These are phyloP conservation scores for Cyprinodon diabolis DNA, from an alignment of 2,797 vertebrate genomes.

Conservation along the genomic window DNA sequence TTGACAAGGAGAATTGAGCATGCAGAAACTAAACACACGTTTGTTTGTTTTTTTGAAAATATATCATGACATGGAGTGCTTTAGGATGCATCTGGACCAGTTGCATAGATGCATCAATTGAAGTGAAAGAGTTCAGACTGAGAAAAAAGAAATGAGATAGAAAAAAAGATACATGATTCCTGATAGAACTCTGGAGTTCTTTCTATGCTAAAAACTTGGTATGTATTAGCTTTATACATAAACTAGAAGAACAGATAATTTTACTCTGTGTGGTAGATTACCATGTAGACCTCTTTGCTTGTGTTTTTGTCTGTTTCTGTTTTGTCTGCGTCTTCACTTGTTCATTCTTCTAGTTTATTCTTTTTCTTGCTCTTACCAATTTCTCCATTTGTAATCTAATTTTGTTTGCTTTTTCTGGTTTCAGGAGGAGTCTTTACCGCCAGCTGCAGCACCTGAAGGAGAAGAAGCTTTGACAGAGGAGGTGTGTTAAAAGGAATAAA, in stretches of 20 bases:
- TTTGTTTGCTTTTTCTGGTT: conserved; percentile 30
- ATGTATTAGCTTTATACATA: conserved; percentile 25
- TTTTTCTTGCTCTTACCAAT: neutral
- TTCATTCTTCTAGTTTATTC: conserved; percentile 20
- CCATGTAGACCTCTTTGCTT: conserved; percentile 31
- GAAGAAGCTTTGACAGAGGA: conserved; percentile 56
- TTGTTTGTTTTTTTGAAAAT: conserved; percentile 10
- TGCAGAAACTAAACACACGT: conserved; percentile 25
- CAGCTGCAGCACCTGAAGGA: conserved; percentile 40
- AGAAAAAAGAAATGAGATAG: conserved; percentile 32
- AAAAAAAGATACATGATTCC: conserved; percentile 36
- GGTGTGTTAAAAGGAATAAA: conserved; percentile 30
- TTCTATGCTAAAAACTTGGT: conserved; percentile 47
- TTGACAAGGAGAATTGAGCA: conserved; percentile 56
- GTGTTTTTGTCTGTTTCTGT: conserved; percentile 45
- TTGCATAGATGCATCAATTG: conserved; percentile 63
- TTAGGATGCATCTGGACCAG: conserved; percentile 68
- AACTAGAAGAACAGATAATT: neutral
- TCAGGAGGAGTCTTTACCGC: conserved; percentile 66
- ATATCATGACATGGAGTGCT: conserved; percentile 41
- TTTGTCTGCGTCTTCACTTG: conserved; percentile 49
- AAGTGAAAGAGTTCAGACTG: conserved; percentile 34
- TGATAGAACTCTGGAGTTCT: conserved; percentile 24
- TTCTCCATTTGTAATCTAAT: conserved; percentile 25
- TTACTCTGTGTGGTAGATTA: neutral